These are phyloP conservation scores for Erannis defoliaria DNA, from an alignment of 2,888 invertebrate genomes.

Conservation along the genomic window DNA sequence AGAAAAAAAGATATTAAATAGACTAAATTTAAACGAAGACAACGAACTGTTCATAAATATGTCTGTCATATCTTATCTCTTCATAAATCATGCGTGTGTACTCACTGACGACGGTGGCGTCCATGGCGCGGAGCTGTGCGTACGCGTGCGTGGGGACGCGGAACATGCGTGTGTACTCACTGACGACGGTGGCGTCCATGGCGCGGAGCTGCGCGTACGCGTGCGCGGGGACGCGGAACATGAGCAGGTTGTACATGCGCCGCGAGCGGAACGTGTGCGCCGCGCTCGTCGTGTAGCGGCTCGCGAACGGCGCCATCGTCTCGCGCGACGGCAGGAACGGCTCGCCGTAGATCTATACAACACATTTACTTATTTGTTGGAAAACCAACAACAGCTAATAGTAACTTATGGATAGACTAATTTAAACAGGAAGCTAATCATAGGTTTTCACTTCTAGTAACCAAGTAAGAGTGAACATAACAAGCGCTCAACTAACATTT, in stretches of 20 bases:
- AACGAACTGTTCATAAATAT: no score
- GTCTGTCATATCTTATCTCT: no score
- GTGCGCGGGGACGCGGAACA: constrained; percentile 48
- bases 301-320: constrained; percentile 51
- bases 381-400: no score
- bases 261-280: constrained; percentile 49
- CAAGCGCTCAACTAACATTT: no score
- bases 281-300: constrained; percentile 39
- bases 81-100: no score
- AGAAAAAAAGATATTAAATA: no score
- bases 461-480: no score
- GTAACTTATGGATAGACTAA: no score
- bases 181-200: constrained; percentile 58
- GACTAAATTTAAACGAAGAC: no score
- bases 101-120: constrained; percentile 61
- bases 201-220: constrained; percentile 48
- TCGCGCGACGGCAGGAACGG: constrained; percentile 65
- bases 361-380: no score
- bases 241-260: constrained; percentile 63
- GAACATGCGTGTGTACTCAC: constrained; percentile 46
- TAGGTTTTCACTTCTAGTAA: no score
- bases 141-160: constrained; percentile 18
- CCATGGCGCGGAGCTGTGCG: constrained; percentile 52
- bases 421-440: no score
- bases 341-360: constrained; percentile 69